A percentile compares a stretch with the other conserved stretches of the same genome.
These are phyloP conservation scores for Rhamphomyia laevipes DNA, from an alignment of 2,888 invertebrate genomes.

Conservation along the genomic window DNA sequence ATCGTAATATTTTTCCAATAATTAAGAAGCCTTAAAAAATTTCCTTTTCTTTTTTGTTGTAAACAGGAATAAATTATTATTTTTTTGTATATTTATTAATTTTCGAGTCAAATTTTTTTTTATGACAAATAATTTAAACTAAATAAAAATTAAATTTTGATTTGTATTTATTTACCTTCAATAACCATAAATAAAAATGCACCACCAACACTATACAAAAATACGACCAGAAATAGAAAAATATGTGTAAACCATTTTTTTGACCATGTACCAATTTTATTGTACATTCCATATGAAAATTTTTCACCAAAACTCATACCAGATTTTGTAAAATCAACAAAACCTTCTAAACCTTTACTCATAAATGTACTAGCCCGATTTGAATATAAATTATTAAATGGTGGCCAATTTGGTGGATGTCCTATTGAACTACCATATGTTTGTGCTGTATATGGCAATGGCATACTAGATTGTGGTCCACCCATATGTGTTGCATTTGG, in stretches of 20 bases:
- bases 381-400: conserved; percentile 41
- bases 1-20: too few relatives aligned
- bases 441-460: conserved; percentile 4
- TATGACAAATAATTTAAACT: too few relatives aligned
- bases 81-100: too few relatives aligned
- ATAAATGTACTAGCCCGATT: conserved; percentile 59
- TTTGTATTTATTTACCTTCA: conserved; percentile 68
- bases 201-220: conserved; percentile 69
- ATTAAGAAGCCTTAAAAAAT: too few relatives aligned
- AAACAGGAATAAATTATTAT: too few relatives aligned
- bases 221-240: conserved; percentile 65
- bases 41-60: too few relatives aligned
- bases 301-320: conserved; percentile 77
- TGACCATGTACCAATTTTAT: conserved; percentile 63
- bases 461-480: background rate
- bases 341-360: conserved; percentile 67
- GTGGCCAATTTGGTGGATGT: conserved; percentile 31
- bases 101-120: too few relatives aligned
- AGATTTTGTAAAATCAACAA: conserved; percentile 67
- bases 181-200: conserved; percentile 66
- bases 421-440: conserved; percentile 3
- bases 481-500: background rate
- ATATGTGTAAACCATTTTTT: conserved; percentile 83
- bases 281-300: conserved; percentile 66
- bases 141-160: too few relatives aligned